Percentiles rank a stretch among this genome's conserved stretches.
These are phyloP conservation scores for Oophaga pumilio DNA, from an alignment of 2,113 vertebrate genomes.

Conservation along the genomic window DNA sequence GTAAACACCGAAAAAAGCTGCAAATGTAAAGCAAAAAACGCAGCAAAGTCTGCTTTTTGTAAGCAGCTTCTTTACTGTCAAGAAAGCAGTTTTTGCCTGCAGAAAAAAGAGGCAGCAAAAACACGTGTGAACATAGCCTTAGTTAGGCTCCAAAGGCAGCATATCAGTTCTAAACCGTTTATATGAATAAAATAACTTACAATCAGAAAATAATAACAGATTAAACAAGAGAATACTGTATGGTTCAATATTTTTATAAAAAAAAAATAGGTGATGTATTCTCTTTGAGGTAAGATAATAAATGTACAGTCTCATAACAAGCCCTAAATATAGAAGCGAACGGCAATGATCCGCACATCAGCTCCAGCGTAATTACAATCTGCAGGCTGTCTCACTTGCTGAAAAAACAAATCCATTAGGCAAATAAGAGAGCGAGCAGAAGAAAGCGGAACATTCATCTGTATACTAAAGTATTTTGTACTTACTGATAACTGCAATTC, in stretches of 20 bases:
- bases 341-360: conserved; percentile 28
- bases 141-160: no score
- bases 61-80: no score
- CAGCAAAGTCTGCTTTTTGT: no score
- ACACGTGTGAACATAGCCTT: no score
- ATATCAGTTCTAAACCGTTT: no score
- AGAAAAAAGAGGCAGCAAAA: no score
- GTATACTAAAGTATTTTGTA: conserved; percentile 30
- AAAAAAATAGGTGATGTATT: neutral
- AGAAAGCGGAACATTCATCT: conserved; percentile 6
- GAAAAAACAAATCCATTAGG: conserved; percentile 38
- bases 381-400: neutral
- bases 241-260: neutral
- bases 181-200: no score
- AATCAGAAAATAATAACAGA: neutral
- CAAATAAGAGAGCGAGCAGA: conserved; percentile 10
- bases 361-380: conserved; percentile 30
- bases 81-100: no score
- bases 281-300: neutral
- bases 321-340: conserved; percentile 31
- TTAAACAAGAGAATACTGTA: no score
- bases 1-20: no score
- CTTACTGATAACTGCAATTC: conserved; percentile 39
- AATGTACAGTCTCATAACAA: neutral
- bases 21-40: no score